phyloP scores from a whole-genome alignment of 2,113 vertebrate genomes.

The Pyrgilauda ruficollis region DNA sequence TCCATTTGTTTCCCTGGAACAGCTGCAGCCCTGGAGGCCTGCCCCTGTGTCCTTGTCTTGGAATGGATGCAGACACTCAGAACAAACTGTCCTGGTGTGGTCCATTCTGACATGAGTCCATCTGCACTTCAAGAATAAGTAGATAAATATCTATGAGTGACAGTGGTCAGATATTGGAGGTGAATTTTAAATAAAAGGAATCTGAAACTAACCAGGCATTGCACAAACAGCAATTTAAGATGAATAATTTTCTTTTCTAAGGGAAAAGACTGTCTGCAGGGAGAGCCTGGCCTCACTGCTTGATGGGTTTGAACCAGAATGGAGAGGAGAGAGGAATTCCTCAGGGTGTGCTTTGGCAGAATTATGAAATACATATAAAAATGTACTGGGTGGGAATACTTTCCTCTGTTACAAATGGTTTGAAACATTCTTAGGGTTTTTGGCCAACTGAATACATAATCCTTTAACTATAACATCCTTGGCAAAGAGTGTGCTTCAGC shows the following conservation, averaged over 20 bases:
- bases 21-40: not conserved
- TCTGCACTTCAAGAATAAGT: not conserved
- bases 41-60: not conserved
- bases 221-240: not conserved
- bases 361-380: not conserved
- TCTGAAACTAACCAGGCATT: not conserved
- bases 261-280: not conserved
- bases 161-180: not conserved
- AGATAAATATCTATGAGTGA: not conserved
- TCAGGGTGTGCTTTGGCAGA: not conserved
- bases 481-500: not conserved
- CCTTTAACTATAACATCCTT: not conserved
- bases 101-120: no score
- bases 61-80: fast-evolving
- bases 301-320: not conserved
- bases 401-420: not conserved
- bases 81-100: not conserved
- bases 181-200: not conserved
- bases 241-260: not conserved
- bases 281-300: not conserved
- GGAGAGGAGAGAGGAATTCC: not conserved
- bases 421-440: not conserved
- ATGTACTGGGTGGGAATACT: not conserved
- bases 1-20: not conserved
- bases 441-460: not conserved